These are phyloP conservation scores for Hydropotes inermis DNA, from an alignment of 2,113 vertebrate species.

Conservation along the genomic window DNA sequence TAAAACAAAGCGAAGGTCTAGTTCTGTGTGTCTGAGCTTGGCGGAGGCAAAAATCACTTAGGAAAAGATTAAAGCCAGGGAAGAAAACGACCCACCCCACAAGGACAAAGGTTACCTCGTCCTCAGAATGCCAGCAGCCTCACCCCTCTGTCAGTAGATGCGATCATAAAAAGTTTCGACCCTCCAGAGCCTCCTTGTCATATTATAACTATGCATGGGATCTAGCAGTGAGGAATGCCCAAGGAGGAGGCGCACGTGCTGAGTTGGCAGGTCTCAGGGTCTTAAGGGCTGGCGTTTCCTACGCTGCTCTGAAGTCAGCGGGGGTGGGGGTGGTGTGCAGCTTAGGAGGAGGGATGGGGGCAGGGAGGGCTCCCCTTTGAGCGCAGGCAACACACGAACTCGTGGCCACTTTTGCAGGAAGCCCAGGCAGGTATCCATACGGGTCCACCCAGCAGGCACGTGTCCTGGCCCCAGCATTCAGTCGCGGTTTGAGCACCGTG, in stretches of 20 bases:
- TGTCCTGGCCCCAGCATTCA: not conserved
- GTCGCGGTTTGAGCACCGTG: not conserved
- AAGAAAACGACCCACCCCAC: not conserved
- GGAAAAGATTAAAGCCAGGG: not conserved
- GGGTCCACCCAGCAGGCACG: not conserved
- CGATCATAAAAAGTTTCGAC: not conserved
- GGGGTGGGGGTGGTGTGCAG: not conserved
- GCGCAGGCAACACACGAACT: not conserved
- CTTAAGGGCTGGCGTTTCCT: not conserved
- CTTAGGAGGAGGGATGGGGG: not conserved
- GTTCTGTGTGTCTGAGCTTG: not conserved
- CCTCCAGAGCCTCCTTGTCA: not conserved
- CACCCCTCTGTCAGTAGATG: accelerated
- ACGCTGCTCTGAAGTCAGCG: not conserved
- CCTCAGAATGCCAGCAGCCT: not conserved
- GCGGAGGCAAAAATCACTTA: not conserved
- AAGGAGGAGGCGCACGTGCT: not conserved
- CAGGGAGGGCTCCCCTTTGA: not conserved
- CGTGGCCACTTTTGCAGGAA: accelerated
- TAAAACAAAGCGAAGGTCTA: not conserved
- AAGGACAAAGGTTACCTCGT: not conserved
- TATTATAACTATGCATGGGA: not conserved
- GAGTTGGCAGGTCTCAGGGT: not conserved
- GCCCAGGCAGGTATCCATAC: accelerated
- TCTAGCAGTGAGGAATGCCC: not conserved